Conservation (phyloP, 2,113 vertebrate species). For the Meriones unguiculatus region DNA sequence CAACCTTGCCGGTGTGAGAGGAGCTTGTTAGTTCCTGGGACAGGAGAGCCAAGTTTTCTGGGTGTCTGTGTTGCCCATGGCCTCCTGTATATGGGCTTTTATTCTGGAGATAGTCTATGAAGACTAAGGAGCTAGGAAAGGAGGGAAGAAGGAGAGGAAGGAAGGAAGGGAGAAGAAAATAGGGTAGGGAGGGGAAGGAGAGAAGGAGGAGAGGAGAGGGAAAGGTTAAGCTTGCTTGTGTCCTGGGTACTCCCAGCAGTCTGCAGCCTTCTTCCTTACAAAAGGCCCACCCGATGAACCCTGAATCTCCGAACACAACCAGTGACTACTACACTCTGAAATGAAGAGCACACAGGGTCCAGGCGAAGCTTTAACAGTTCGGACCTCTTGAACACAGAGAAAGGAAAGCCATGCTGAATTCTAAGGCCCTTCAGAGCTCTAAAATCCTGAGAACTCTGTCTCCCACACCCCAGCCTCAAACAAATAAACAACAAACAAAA, state of each 20-base stretch:
- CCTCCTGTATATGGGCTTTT: background rate
- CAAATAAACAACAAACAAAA: background rate
- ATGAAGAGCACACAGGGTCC: background rate
- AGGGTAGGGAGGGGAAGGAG: background rate
- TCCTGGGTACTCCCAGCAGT: background rate
- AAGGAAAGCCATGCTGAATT: background rate
- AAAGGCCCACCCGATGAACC: background rate
- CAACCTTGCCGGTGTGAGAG: background rate
- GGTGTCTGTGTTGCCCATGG: background rate
- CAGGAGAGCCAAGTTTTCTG: accelerated
- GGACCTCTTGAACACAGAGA: background rate
- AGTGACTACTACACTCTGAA: background rate
- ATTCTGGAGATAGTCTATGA: background rate
- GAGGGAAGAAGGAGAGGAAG: too few relatives aligned
- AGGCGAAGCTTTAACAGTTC: background rate
- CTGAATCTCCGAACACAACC: background rate
- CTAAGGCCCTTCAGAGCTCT: background rate
- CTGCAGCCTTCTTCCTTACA: background rate
- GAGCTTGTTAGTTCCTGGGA: background rate
- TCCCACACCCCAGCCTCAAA: too few relatives aligned
- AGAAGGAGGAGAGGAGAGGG: background rate
- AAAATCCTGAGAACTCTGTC: background rate
- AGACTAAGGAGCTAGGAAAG: background rate
- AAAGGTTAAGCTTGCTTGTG: background rate
- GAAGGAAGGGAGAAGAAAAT: background rate